Evolutionary conservation across 2,888 invertebrate species (phyloP).

Genomic region (Phanerotoma sp.): DNA sequence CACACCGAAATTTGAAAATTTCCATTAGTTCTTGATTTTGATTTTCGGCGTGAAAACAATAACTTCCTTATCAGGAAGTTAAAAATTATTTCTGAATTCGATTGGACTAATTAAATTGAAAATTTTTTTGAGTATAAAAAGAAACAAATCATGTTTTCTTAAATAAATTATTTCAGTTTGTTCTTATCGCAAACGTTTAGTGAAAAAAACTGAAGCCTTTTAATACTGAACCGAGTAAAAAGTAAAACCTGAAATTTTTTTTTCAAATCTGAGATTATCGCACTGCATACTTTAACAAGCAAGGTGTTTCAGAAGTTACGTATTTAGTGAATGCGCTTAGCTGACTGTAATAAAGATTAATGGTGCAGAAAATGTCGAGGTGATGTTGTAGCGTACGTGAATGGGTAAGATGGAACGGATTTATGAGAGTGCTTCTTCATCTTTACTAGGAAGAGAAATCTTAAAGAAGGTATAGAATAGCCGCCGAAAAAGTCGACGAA

Average conservation of each 20-base stretch:
- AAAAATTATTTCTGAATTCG: too few relatives aligned
- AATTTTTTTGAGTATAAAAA: too few relatives aligned
- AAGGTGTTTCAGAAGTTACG: conserved; percentile 6
- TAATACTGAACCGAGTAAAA: too few relatives aligned
- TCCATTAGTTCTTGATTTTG: too few relatives aligned
- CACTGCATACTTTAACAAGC: not conserved
- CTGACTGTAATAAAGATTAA: conserved; percentile 24
- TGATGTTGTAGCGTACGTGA: conserved; percentile 13
- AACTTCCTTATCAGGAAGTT: too few relatives aligned
- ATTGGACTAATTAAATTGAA: too few relatives aligned
- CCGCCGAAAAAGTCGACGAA: not conserved
- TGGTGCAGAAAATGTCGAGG: conserved; percentile 20
- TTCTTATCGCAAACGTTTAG: too few relatives aligned
- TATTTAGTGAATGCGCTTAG: conserved; percentile 11
- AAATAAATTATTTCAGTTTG: too few relatives aligned
- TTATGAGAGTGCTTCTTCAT: conserved; percentile 18
- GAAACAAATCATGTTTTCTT: too few relatives aligned
- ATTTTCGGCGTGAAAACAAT: too few relatives aligned
- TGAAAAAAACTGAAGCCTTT: too few relatives aligned
- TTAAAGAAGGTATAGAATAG: conserved; percentile 3
- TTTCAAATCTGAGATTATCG: conserved; percentile 2
- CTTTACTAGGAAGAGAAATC: conserved; percentile 11
- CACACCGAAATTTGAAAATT: too few relatives aligned
- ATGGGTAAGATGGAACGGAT: conserved; percentile 10
- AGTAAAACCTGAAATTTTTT: not conserved